Percentiles rank a stretch among this genome's conserved stretches.
These are phyloP conservation scores for Phylloscopus trochilus DNA, from an alignment of 2,113 vertebrate species.

Conservation along the genomic window DNA sequence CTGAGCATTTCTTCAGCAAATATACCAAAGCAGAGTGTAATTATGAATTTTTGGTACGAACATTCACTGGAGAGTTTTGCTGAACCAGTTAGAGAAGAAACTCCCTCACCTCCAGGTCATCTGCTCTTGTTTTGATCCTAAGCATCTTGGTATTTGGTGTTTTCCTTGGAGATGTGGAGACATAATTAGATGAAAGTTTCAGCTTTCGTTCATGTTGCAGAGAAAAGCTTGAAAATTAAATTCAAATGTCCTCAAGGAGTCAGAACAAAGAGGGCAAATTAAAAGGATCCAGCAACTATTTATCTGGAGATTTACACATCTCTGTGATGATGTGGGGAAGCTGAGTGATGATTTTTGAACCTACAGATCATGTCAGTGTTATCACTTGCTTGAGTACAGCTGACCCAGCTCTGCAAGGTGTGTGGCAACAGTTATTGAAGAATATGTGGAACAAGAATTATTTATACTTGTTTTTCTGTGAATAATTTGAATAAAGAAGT, in stretches of 20 bases:
- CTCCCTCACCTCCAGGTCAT: slow-evolving; percentile 16
- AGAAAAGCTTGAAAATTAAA: slow-evolving; percentile 54
- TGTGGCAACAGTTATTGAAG: neutral
- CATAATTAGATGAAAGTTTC: slow-evolving; percentile 49
- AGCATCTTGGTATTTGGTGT: slow-evolving; percentile 9
- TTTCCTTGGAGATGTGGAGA: slow-evolving; percentile 31
- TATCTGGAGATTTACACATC: slow-evolving; percentile 24
- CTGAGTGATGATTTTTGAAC: neutral
- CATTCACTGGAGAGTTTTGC: slow-evolving; percentile 15
- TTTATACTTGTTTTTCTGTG: slow-evolving; percentile 22
- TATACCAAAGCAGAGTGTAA: neutral
- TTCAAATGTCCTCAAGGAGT: slow-evolving; percentile 43
- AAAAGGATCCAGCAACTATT: slow-evolving; percentile 37
- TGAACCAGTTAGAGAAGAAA: slow-evolving; percentile 49
- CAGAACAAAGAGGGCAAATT: slow-evolving; percentile 57
- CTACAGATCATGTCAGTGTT: neutral
- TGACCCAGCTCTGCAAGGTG: slow-evolving; percentile 4
- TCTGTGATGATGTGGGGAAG: neutral
- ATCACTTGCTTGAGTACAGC: neutral
- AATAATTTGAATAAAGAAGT: slow-evolving; percentile 53
- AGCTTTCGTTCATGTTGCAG: neutral
- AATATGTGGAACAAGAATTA: neutral
- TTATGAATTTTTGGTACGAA: slow-evolving; percentile 13
- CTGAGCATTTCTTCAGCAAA: neutral
- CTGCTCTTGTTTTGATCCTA: slow-evolving; percentile 39